These are phyloP conservation scores for Saimiri boliviensis DNA, from an alignment of 2,113 vertebrate species.

Conservation along the genomic window DNA sequence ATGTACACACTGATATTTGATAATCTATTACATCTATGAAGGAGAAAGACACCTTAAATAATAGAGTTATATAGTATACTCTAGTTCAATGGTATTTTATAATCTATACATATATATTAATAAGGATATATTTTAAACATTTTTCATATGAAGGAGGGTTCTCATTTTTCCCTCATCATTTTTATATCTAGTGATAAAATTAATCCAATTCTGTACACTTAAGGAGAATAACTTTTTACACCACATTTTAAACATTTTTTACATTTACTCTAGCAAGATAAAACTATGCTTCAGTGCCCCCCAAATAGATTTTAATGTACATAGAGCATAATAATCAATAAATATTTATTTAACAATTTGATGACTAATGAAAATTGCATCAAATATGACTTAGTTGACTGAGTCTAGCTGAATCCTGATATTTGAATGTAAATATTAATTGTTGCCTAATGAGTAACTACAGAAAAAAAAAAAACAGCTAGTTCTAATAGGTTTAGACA, in stretches of 20 bases:
- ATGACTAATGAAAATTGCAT: background rate
- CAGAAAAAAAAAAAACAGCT: background rate
- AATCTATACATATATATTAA: background rate
- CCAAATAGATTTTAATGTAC: background rate
- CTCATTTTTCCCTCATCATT: background rate
- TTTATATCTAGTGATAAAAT: constrained; percentile 26
- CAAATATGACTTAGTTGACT: background rate
- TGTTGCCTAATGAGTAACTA: background rate
- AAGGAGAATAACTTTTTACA: background rate
- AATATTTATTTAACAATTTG: constrained; percentile 34
- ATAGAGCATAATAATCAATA: background rate
- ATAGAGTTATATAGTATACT: background rate
- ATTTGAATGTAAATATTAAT: constrained; percentile 3
- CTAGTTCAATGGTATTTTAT: too few species aligned
- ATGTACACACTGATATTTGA: background rate
- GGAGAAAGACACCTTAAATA: constrained; percentile 2
- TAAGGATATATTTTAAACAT: background rate
- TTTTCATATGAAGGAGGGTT: background rate
- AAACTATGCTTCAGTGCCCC: background rate
- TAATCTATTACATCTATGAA: background rate
- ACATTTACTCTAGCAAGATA: constrained; percentile 4
- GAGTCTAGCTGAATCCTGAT: background rate
- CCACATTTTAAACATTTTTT: background rate
- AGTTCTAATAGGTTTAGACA: background rate
- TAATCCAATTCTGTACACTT: constrained; percentile 1